Conservation (phyloP, 1,140 invertebrate species). For the Hydropsyche tenuis region DNA sequence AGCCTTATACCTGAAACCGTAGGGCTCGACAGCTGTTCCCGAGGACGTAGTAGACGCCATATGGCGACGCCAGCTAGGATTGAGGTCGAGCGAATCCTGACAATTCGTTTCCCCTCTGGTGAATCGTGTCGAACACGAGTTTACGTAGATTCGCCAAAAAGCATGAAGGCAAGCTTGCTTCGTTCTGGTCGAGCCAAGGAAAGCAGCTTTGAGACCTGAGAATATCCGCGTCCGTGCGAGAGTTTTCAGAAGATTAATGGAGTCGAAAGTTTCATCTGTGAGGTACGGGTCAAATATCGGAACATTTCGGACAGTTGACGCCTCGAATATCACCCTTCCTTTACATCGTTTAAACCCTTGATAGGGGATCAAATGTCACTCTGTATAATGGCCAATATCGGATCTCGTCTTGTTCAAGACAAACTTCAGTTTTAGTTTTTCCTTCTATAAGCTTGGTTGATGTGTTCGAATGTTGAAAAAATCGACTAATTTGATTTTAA, state of each 20-base stretch:
- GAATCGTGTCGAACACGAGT: background rate
- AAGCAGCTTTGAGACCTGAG: background rate
- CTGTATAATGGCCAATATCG: no score
- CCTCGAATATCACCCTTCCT: no score
- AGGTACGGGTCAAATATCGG: constrained; percentile 13
- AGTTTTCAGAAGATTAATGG: constrained; percentile 15
- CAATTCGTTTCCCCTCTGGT: constrained; percentile 9
- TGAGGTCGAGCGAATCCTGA: constrained; percentile 28
- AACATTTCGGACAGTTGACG: constrained; percentile 10
- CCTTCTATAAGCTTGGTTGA: no score
- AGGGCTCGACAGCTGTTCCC: constrained; percentile 13
- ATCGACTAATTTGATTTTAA: constrained; percentile 3
- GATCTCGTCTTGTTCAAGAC: no score
- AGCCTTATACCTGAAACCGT: constrained; percentile 8
- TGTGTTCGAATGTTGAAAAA: background rate
- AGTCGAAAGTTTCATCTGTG: constrained; percentile 1
- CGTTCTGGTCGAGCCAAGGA: no score
- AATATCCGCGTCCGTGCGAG: constrained; percentile 6
- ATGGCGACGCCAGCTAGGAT: constrained; percentile 14
- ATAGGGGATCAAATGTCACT: background rate
- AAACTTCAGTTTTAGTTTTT: no score
- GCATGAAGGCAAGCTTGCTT: background rate
- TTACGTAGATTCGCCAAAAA: background rate
- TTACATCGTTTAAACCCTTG: background rate
- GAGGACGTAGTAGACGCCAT: constrained; percentile 6